Percentiles rank a stretch among this genome's conserved stretches.
Evolutionary conservation across 2,888 invertebrate species (phyloP).

Genomic region (Xestia c-nigrum): DNA sequence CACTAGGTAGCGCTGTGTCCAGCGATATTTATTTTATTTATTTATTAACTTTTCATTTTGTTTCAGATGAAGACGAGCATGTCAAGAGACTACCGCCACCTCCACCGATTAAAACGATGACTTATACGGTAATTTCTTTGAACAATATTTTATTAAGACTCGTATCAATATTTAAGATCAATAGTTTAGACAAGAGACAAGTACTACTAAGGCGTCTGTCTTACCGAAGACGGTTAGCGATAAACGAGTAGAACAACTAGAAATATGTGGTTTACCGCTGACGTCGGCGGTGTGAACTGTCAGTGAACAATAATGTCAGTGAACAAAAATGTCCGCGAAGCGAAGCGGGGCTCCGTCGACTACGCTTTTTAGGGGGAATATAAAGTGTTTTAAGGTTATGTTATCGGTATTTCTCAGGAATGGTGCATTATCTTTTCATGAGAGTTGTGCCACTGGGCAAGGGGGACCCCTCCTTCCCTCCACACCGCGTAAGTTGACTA

Average conservation of each 20-base stretch:
- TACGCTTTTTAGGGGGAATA: no score
- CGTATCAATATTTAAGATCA: slow-evolving; percentile 2
- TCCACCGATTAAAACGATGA: slow-evolving; percentile 94
- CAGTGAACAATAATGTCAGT: not conserved
- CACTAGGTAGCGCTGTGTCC: no score
- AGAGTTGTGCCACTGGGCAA: no score
- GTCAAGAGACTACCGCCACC: slow-evolving; percentile 92
- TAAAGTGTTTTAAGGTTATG: no score
- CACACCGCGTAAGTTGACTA: no score
- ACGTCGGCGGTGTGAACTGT: not conserved
- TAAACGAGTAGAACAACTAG: not conserved
- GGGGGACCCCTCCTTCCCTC: no score
- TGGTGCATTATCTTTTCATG: no score
- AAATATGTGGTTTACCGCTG: not conserved
- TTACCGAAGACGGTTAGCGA: not conserved
- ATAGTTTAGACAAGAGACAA: not conserved
- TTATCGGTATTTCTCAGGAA: no score
- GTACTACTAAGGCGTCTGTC: not conserved
- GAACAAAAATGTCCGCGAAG: no score
- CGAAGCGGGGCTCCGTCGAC: no score
- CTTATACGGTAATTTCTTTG: slow-evolving; percentile 93
- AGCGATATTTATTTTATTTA: no score
- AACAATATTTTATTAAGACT: not conserved
- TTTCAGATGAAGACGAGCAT: slow-evolving; percentile 92
- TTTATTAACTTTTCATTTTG: slow-evolving; percentile 64